phyloP scores from a whole-genome alignment of 2,113 vertebrate genomes.

The Crotalus helleri region DNA sequence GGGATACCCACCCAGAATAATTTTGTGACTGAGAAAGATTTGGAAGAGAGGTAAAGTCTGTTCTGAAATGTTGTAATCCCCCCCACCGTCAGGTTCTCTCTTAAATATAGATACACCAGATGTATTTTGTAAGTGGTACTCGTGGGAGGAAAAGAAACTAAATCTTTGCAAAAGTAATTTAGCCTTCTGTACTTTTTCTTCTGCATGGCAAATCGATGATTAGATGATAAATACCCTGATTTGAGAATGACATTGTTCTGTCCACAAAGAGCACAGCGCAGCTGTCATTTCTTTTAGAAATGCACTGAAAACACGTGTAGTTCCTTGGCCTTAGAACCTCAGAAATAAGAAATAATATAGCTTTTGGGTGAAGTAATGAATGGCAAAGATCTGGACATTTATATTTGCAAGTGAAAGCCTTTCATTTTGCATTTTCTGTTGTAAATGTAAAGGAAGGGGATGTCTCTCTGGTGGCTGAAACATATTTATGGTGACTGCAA shows the following conservation, averaged over 20 bases:
- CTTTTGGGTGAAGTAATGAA: not conserved
- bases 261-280: not conserved
- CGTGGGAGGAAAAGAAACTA: not conserved
- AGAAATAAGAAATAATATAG: not conserved
- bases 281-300: not conserved
- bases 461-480: slow-evolving; percentile 29
- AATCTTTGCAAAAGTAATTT: not conserved
- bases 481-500: slow-evolving; percentile 33
- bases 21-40: not conserved
- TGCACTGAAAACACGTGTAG: not conserved
- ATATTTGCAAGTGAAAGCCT: slow-evolving; percentile 9
- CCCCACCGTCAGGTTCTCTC: not conserved
- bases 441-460: slow-evolving; percentile 7
- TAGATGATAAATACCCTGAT: not conserved
- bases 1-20: too few species aligned
- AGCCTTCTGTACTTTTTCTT: not conserved
- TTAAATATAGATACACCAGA: not conserved
- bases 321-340: slow-evolving; percentile 10
- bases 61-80: not conserved
- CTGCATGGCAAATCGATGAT: not conserved
- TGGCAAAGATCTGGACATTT: not conserved
- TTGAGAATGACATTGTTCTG: not conserved
- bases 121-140: not conserved
- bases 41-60: not conserved
- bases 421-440: slow-evolving; percentile 8